Conservation (phyloP, 2,113 vertebrate species). For the Phocoena sinus region DNA sequence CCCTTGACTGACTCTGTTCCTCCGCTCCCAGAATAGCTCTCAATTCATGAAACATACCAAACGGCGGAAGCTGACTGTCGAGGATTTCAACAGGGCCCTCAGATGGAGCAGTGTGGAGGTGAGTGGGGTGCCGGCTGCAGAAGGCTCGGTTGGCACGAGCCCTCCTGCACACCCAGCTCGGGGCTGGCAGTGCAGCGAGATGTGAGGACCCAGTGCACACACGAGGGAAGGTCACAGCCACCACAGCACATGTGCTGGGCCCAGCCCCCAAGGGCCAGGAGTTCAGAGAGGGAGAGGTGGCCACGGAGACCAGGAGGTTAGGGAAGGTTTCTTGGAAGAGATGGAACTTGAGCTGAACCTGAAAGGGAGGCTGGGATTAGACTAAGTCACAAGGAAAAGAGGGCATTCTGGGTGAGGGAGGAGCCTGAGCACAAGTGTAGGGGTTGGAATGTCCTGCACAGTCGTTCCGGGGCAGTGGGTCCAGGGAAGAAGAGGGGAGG, state of each 20-base stretch:
- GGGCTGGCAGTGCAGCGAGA: accelerated
- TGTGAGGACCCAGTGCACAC: accelerated
- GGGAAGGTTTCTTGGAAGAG: not conserved
- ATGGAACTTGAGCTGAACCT: not conserved
- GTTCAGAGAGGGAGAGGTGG: not conserved
- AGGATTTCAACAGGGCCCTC: conserved; percentile 92
- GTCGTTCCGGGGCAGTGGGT: not conserved
- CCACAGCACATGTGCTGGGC: not conserved
- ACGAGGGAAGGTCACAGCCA: accelerated
- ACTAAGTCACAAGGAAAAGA: not conserved
- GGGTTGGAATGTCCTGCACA: not conserved
- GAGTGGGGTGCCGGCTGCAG: not conserved
- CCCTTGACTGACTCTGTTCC: not conserved
- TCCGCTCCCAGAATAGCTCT: conserved; percentile 85
- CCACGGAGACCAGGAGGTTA: accelerated
- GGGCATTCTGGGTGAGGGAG: not conserved
- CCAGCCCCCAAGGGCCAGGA: not conserved
- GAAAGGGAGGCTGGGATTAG: too few relatives aligned
- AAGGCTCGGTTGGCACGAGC: not conserved
- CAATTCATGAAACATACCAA: conserved; percentile 93
- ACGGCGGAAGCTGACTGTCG: conserved; percentile 89
- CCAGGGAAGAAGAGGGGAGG: not conserved
- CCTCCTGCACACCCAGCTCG: accelerated
- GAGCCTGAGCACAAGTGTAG: not conserved
- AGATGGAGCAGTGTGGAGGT: conserved; percentile 95